A percentile compares a stretch with the other conserved stretches of the same genome.
These are phyloP conservation scores for Drosophila colorata DNA, from an alignment of 2,888 invertebrate genomes.

Conservation along the genomic window DNA sequence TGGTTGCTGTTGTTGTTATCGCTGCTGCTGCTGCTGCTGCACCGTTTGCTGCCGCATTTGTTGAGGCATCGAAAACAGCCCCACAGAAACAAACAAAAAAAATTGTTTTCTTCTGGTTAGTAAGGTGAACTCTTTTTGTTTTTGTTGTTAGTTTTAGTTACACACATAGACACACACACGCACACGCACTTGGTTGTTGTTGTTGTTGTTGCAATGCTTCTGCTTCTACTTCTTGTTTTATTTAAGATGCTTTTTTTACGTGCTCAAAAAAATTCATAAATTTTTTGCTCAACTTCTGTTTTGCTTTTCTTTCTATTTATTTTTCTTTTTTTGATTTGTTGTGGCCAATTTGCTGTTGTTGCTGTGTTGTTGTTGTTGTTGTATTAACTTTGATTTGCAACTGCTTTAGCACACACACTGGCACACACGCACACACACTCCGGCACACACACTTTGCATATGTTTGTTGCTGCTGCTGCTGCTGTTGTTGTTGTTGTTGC, in stretches of 20 bases:
- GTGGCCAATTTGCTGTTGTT: conserved; percentile 56
- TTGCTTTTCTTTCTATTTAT: neutral
- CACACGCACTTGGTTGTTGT: conserved; percentile 21
- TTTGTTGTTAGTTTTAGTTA: conserved; percentile 26
- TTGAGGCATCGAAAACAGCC: conserved; percentile 27
- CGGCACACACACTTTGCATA: conserved; percentile 6
- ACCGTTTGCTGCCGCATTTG: conserved; percentile 32
- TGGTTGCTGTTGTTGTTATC: conserved; percentile 3
- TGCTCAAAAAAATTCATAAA: conserved; percentile 70
- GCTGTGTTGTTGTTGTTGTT: conserved; percentile 21
- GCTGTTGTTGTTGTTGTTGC: conserved; percentile 28
- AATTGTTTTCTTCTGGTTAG: conserved; percentile 10
- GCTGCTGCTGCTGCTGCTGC: conserved; percentile 19
- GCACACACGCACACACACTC: neutral
- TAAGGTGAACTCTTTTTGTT: conserved; percentile 4
- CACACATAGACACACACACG: conserved; percentile 11
- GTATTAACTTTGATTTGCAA: conserved; percentile 7
- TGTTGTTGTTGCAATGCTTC: conserved; percentile 11
- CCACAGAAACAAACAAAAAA: neutral
- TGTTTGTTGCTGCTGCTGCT: conserved; percentile 5
- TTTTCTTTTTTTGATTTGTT: conserved; percentile 10
- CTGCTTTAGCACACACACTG: conserved; percentile 19
- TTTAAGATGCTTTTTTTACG: conserved; percentile 54
- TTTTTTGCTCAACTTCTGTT: conserved; percentile 5
- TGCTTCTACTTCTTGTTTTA: conserved; percentile 10